Evolutionary conservation across 2,888 invertebrate genomes (phyloP).

Genomic region (Polietes domitor): DNA sequence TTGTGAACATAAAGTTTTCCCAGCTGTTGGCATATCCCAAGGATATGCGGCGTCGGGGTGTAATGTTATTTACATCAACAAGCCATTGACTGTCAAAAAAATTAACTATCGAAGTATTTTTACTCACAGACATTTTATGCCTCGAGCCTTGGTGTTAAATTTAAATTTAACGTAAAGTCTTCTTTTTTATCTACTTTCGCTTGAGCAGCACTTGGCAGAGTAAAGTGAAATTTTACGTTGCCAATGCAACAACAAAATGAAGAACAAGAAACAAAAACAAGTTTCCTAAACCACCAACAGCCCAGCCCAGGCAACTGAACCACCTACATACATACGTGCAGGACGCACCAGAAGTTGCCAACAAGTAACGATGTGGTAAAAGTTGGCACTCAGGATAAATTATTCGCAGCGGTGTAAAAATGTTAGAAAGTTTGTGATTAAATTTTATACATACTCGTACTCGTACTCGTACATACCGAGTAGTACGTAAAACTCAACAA

Average conservation of each 20-base stretch:
- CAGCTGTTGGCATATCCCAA: not conserved
- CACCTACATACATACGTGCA: conserved; percentile 45
- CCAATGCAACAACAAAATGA: not conserved
- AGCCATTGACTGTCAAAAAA: conserved; percentile 20
- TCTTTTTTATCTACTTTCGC: not conserved
- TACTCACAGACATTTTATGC: not conserved
- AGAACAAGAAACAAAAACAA: not conserved
- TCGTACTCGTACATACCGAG: not conserved
- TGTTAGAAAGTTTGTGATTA: conserved; percentile 34
- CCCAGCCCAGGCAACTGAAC: not conserved
- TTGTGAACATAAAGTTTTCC: not conserved
- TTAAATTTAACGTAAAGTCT: not conserved
- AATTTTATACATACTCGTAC: conserved; percentile 13
- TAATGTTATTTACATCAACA: not conserved
- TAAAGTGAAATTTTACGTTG: conserved; percentile 11
- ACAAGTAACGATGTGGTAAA: conserved; percentile 24
- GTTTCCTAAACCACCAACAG: conserved; percentile 3
- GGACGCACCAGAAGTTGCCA: conserved; percentile 4
- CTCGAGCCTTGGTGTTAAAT: not conserved
- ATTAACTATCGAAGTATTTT: not conserved
- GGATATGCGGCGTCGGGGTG: not conserved
- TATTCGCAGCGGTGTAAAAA: conserved; percentile 12
- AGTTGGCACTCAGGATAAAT: conserved; percentile 16
- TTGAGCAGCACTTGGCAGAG: not conserved
- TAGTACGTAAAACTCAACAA: not conserved